A percentile compares a stretch with the other conserved stretches of the same genome.
phyloP scores from a whole-genome alignment of 2,113 vertebrate species.

The Regulus satrapa region DNA sequence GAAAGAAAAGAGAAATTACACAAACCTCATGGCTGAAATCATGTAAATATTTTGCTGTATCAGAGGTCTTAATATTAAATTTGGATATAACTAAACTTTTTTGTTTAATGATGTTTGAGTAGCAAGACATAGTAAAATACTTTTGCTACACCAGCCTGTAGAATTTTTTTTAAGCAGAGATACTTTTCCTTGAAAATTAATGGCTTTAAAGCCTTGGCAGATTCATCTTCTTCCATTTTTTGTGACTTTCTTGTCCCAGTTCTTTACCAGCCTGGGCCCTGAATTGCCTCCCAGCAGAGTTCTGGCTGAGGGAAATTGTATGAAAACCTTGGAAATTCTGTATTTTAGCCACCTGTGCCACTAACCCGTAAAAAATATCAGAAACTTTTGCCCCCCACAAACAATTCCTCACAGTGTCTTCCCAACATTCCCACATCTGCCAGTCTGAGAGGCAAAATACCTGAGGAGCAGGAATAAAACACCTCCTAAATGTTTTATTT shows the following conservation, averaged over 20 bases:
- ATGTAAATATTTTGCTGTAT: neutral
- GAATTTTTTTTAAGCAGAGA: neutral
- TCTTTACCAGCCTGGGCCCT: neutral
- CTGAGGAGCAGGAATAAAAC: neutral
- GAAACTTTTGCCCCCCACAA: neutral
- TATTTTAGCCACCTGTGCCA: neutral
- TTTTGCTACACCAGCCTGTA: neutral
- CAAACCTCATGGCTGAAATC: neutral
- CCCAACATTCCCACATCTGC: neutral
- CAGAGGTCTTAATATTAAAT: neutral
- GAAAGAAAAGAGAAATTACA: neutral
- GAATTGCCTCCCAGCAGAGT: neutral
- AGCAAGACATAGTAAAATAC: neutral
- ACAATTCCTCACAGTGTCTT: neutral
- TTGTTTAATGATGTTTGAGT: neutral
- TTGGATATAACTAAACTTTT: neutral
- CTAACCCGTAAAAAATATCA: neutral
- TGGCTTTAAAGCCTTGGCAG: neutral
- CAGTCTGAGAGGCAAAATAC: neutral
- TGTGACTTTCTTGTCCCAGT: neutral
- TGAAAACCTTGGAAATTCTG: neutral
- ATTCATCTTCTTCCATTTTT: neutral
- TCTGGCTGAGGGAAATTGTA: neutral
- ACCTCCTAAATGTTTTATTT: neutral
- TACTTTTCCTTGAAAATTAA: neutral